Base-by-base conservation (phyloP, 1,140 invertebrate genomes). In the Grapholita molesta region DNA sequence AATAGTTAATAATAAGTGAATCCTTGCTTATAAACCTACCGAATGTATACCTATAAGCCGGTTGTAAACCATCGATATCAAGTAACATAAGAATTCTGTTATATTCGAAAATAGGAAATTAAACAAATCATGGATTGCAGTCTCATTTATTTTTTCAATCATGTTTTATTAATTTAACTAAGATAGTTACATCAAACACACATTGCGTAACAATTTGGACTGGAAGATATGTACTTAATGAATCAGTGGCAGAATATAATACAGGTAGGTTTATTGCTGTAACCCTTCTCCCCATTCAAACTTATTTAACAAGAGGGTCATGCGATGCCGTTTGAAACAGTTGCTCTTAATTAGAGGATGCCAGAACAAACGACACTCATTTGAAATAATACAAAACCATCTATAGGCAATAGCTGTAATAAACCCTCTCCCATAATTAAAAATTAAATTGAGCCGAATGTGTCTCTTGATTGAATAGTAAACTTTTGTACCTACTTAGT, bases 161-260 rank as follows among this genome's bases (percentile, higher is more conserved):
- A 73, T 81, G 73, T 84, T 83, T 75, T 84, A 84, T 84, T 83
- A 72, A 79, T 78, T 80, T 76, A 86, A 88, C 85, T 89, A 86
- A 89, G 80, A 85, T 83, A 85, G 80, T 81, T 89, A 89, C 85
- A 89, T 85, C 82, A 84, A 89, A 91, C 87, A 90, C 83, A 86
- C 83, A 85, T 76, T 85, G 85, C 79, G 77, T 86, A 84, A 88
- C 80, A 89, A 89, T 87, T 83, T 80, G 84, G 79, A 84, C 83
- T 87, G 83, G 85, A 88, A 88, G 87, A 86, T 88, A 89, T 87
- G 80, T 87, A 76, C 48, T 30, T 35, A 65, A 12, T 78, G 75
- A 82, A 79, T 76, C 77, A 79, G 82, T 78, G 84, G 82, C 79
- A 83, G 73, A 82, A 78, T 72, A 73, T 64, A 71, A 73, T 76